Evolutionary conservation across 2,888 invertebrate species (phyloP), one percentile per base, ranked within the genome.

Genomic region (Thecophora atra): DNA sequence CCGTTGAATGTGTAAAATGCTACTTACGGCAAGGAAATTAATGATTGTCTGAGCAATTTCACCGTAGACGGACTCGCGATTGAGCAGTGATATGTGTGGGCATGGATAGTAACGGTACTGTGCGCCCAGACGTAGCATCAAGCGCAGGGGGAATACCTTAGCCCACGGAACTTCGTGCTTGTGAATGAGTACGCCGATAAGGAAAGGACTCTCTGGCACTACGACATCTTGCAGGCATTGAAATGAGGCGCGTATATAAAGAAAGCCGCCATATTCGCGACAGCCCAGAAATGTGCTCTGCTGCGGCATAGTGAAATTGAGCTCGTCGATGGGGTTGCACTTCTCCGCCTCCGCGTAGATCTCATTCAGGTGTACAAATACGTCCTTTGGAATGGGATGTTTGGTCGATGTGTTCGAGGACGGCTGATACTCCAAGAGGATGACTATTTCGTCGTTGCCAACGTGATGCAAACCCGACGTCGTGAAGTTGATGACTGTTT

Each of bases 11-110:
- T n/a, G n/a, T n/a, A n/a, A n/a, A n/a, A n/a, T n/a, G 28, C 60
- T 47, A 86, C 87, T 86, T 83, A 89, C 89, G 13, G 94, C 94
- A 76, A 95, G 86, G 70, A 96, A 89, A 87, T 94, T 95, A 86
- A 96, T 94, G 74, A 96, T 94, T 13, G 95, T 95, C 83, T 95
- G 94, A 0, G 95, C 94, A 73, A 95, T 93, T 87, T 95, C 95
- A 42, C 91, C 92, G 83, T 92, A 96, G 6, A 95, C 92, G 0
- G 95, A 91, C 77, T 93, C 92, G 17, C 95, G 88, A 81, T 91
- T 89, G 28, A 94, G 88, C 21, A 93, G 90, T 21, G 94, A 94
- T 66, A 95, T 91, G 75, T 95, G 87, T 1, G 95, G 94, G 81
- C 93, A 93, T 0, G 95, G 95, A 86, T 96, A 96, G 82, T 94